Evolutionary conservation across 2,888 invertebrate species (phyloP), one percentile per base, ranked within the genome.

Genomic region (Cataglyphis livida): DNA sequence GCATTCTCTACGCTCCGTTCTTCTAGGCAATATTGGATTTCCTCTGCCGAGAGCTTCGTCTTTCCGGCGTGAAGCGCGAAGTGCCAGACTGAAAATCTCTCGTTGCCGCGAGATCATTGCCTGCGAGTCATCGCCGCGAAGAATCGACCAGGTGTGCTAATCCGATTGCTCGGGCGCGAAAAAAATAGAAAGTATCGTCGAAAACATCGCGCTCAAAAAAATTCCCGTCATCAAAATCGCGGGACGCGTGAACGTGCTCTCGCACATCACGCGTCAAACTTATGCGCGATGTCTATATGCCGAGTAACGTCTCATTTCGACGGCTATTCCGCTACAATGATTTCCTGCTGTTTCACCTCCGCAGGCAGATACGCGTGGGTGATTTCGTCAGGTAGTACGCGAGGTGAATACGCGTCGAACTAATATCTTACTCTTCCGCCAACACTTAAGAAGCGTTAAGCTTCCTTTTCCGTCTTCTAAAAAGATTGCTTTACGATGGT

Each of bases 1-100:
- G 86, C 82, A 83, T 88, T 73, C 61, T 87, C 70, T 83, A 79
- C 86, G 75, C 86, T 79, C 41, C 73, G 88, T 64, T 82, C 76
- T 82, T 66, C 76, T 28, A 5, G 38, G 18, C 44, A 59, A 44
- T 59, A 35, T 75, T 4, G 57, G 38, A 44, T 66, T 75, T 44
- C 75, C 65, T 57, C 59, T 15, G 32, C 44, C 21, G 32, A 38
- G 48, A n/a, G 21, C 64, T 38, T 44, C 35, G 48, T 10, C 41
- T 62, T 48, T 71, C n/a, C 18, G 44, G 28, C 74, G 51, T 48
- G 41, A 65, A 54, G 75, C 54, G 64, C 73, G 1, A 38, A 12
- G 51, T 38, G 38, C 12, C 51, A 44, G 41, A 41, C 28, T 66
- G 25, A 44, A 57, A 15, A 66, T 44, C 10, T 48, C 44, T 32